These are phyloP conservation scores for Pyralis farinalis DNA, from an alignment of 2,888 invertebrate species.

Conservation along the genomic window DNA sequence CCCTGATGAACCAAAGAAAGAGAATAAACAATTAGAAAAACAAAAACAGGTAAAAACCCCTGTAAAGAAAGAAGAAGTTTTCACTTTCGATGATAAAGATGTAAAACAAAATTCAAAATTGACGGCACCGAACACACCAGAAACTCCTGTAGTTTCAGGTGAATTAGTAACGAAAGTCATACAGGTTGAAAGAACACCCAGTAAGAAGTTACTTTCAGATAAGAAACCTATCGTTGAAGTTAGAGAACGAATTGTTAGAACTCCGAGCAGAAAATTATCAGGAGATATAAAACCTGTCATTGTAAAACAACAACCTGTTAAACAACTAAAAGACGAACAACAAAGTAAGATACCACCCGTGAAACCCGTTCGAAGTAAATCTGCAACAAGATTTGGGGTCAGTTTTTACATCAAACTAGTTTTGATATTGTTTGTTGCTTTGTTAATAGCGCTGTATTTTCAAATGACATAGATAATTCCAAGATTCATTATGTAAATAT, in stretches of 20 bases:
- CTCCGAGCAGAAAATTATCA: slow-evolving; percentile 61
- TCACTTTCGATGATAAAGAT: slow-evolving; percentile 55
- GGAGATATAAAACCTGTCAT: slow-evolving; percentile 50
- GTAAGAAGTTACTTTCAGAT: slow-evolving; percentile 56
- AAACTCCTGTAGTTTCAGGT: slow-evolving; percentile 34
- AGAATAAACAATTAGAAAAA: slow-evolving; percentile 24
- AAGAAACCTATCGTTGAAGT: slow-evolving; percentile 64
- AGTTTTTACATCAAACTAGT: slow-evolving; percentile 67
- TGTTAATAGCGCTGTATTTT: slow-evolving; percentile 66
- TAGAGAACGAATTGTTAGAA: slow-evolving; percentile 65
- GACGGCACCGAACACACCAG: slow-evolving; percentile 36
- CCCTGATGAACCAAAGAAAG: slow-evolving; percentile 47
- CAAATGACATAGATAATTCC: slow-evolving; percentile 41
- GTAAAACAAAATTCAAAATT: slow-evolving; percentile 34
- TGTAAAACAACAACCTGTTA: slow-evolving; percentile 35
- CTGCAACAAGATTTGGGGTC: slow-evolving; percentile 74
- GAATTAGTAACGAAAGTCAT: slow-evolving; percentile 71
- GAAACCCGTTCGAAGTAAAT: slow-evolving; percentile 75
- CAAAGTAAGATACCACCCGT: slow-evolving; percentile 61
- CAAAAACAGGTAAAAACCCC: slow-evolving; percentile 43
- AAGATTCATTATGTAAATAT: slow-evolving; percentile 41
- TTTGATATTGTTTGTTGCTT: slow-evolving; percentile 58
- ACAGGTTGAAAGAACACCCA: slow-evolving; percentile 68
- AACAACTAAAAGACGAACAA: slow-evolving; percentile 47
- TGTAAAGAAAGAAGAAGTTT: slow-evolving; percentile 47